These are phyloP conservation scores for Elysia chlorotica DNA, from an alignment of 1,140 invertebrate species.

Conservation along the genomic window DNA sequence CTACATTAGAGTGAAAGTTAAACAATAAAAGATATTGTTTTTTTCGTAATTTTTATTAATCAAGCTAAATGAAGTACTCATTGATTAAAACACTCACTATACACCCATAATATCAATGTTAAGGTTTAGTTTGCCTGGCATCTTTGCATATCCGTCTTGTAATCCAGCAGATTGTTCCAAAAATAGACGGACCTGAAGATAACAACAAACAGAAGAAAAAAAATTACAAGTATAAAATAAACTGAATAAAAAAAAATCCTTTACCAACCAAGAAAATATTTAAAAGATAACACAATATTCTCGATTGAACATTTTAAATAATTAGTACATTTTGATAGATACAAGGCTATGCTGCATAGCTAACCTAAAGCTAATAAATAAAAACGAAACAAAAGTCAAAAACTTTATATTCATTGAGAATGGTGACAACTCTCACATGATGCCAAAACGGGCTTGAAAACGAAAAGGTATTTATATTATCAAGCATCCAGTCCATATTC, in stretches of 20 bases:
- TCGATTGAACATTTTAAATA: too few species aligned
- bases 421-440: constrained; percentile 70
- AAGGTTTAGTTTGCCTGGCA: constrained; percentile 51
- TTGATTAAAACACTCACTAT: constrained; percentile 51
- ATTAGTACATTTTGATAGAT: too few species aligned
- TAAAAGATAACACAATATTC: too few species aligned
- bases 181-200: constrained; percentile 43
- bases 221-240: not conserved
- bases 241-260: not conserved
- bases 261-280: too few species aligned
- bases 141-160: constrained; percentile 61
- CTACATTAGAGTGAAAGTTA: too few species aligned
- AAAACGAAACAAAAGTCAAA: too few species aligned
- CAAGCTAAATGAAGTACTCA: too few species aligned
- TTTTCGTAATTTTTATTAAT: too few species aligned
- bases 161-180: constrained; percentile 65
- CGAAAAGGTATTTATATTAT: constrained; percentile 62
- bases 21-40: too few species aligned
- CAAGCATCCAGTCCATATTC: constrained; percentile 65
- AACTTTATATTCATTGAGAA: too few species aligned
- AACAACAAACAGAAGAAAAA: not conserved
- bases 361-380: too few species aligned
- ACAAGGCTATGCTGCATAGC: too few species aligned
- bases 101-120: constrained; percentile 52
- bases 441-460: constrained; percentile 73